phyloP scores from a whole-genome alignment of 1,140 invertebrate genomes.

The Charaxes varanes region DNA sequence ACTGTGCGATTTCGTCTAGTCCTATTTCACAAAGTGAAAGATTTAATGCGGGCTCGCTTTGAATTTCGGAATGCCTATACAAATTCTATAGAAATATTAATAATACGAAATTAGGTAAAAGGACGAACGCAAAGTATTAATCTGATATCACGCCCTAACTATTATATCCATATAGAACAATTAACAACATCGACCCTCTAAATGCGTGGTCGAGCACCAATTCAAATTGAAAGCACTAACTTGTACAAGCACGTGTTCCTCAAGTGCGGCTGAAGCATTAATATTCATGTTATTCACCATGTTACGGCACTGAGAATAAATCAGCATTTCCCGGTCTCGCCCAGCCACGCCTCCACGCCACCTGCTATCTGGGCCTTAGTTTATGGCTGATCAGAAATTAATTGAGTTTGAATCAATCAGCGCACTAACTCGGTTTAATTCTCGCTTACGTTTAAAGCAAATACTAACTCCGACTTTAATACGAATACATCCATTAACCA shows the following conservation, averaged over 20 bases:
- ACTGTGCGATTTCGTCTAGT: too few relatives aligned
- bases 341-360: slow-evolving; percentile 6
- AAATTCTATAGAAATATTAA: too few relatives aligned
- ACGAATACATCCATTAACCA: background rate
- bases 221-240: slow-evolving; percentile 8
- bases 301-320: slow-evolving; percentile 10
- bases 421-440: slow-evolving; percentile 1
- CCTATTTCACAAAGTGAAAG: too few relatives aligned
- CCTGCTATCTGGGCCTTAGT: slow-evolving; percentile 10
- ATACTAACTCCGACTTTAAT: background rate
- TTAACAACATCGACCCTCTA: too few relatives aligned
- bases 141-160: too few relatives aligned
- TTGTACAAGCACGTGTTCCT: slow-evolving; percentile 12
- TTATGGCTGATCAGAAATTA: slow-evolving; percentile 10
- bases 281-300: slow-evolving; percentile 14
- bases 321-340: slow-evolving; percentile 8
- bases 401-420: slow-evolving; percentile 15
- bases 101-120: too few relatives aligned
- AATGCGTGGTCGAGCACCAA: too few relatives aligned
- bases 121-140: too few relatives aligned
- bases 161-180: too few relatives aligned
- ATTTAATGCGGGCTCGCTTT: too few relatives aligned
- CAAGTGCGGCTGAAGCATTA: slow-evolving; percentile 10
- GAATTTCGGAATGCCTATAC: too few relatives aligned
- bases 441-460: too few relatives aligned